A percentile compares a stretch with the other conserved stretches of the same genome.
Evolutionary conservation across 1,140 invertebrate genomes (phyloP).

Genomic region (Leptinotarsa defecta): DNA sequence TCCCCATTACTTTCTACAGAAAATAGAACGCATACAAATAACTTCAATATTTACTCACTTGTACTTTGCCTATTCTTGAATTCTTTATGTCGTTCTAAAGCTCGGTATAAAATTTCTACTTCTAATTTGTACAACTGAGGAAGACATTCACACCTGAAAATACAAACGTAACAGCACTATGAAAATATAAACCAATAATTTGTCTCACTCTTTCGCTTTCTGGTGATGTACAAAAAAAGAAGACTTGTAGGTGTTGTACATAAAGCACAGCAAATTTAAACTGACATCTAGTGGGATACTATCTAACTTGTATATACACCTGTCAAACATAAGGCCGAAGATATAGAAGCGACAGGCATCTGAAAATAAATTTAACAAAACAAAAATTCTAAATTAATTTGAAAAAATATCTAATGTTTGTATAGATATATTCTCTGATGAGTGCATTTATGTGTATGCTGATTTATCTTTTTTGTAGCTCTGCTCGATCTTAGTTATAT

Average conservation of each 20-base stretch:
- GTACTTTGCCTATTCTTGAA: not conserved
- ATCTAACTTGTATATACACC: slow-evolving; percentile 26
- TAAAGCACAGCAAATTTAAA: slow-evolving; percentile 39
- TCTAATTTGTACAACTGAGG: slow-evolving; percentile 40
- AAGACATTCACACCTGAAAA: slow-evolving; percentile 41
- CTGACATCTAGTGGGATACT: slow-evolving; percentile 32
- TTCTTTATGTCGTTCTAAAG: slow-evolving; percentile 31
- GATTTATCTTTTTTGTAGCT: no score
- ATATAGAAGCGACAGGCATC: slow-evolving; percentile 40
- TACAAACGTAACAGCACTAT: slow-evolving; percentile 4
- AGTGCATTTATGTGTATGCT: no score
- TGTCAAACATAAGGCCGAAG: slow-evolving; percentile 38
- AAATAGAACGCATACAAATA: no score
- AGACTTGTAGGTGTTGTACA: slow-evolving; percentile 39
- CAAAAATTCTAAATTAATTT: no score
- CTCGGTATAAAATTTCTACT: slow-evolving; percentile 38
- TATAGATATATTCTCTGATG: no score
- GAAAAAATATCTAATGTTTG: no score
- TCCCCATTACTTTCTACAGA: no score
- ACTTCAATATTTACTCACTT: not conserved
- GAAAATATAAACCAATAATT: slow-evolving; percentile 1
- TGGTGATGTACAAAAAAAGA: slow-evolving; percentile 36
- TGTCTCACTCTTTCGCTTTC: slow-evolving; percentile 20
- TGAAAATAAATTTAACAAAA: slow-evolving; percentile 10
- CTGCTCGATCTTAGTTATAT: no score